Base-by-base conservation (phyloP, 2,888 invertebrate species). In the Andrena fulva region DNA sequence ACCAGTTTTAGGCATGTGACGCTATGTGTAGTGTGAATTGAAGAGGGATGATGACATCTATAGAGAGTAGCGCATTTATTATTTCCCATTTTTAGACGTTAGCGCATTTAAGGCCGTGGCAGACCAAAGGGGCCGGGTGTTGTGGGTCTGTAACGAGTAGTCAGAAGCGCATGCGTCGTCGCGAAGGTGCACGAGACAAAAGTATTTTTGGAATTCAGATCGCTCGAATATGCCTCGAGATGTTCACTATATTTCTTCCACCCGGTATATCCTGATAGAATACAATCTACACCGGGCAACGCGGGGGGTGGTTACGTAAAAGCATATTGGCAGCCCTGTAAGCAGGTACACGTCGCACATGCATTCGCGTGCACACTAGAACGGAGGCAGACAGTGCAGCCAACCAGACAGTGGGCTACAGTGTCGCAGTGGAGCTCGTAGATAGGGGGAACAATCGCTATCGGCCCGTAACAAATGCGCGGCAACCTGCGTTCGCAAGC, bases 371-470 rank as follows among this genome's bases (percentile, higher is more conserved):
- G 86, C 83, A 90, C 87, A 68, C 64, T 64, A 85, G 80, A 63
- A 80, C 77, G 66, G 52, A 78, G 73, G 70, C 85, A 85, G 80
- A 82, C 84, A 82, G 90, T 88, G 89, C 86, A 90, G 84, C 90
- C 87, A 90, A 89, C 89, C 89, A 84, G 89, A 89, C 87, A 87
- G 82, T 87, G 89, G 87, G 87, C 87, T 85, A 88, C 91, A 91
- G 88, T 91, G 91, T 92, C 92, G 92, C 91, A 91, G 91, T 91
- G 91, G 89, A 92, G 91, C 90, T 91, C 84, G 87, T 86, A 92
- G 92, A 93, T 92, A 92, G 91, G 91, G 90, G 87, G 91, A 92
- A 92, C 92, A 92, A 93, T 93, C 90, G 90, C 92, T 92, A 92
- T 92, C 91, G 91, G 91, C 84, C 90, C 90, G 91, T 92, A 92